phyloP scores from a whole-genome alignment of 2,113 vertebrate genomes.

The Microcebus griseorufus region DNA sequence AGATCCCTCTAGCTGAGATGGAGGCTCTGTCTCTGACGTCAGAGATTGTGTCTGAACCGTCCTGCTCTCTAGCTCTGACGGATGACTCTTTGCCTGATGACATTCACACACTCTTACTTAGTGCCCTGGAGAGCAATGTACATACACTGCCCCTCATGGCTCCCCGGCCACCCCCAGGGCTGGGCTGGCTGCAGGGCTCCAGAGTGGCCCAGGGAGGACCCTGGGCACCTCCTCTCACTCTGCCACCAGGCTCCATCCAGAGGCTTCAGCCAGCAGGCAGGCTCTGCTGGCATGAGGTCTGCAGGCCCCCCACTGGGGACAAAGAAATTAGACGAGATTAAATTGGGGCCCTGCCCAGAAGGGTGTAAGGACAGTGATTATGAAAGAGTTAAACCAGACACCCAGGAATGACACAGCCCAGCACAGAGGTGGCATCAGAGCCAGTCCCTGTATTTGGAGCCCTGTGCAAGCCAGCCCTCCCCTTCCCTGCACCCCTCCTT shows the following conservation, averaged over 20 bases:
- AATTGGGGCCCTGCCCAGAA: constrained; percentile 1
- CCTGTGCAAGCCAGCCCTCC: constrained; percentile 86
- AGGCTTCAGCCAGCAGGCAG: not conserved
- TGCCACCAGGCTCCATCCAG: not conserved
- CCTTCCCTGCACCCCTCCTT: constrained; percentile 26
- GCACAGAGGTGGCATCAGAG: constrained; percentile 23
- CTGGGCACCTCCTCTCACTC: not conserved
- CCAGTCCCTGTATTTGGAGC: constrained; percentile 84
- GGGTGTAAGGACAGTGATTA: not conserved
- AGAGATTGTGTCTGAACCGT: constrained; percentile 95
- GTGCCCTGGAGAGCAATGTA: constrained; percentile 98
- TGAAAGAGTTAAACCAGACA: not conserved
- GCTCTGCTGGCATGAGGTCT: not conserved
- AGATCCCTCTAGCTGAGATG: constrained; percentile 99
- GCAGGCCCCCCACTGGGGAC: not conserved
- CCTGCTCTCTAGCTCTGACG: constrained; percentile 98
- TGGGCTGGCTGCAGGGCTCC: constrained; percentile 85
- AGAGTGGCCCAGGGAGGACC: constrained; percentile 67
- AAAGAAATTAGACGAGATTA: constrained; percentile 22
- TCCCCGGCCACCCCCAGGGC: constrained; percentile 45
- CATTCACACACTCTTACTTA: constrained; percentile 96
- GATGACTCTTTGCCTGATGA: constrained; percentile 97
- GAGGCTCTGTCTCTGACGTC: constrained; percentile 99
- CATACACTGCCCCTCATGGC: constrained; percentile 84
- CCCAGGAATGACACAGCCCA: not conserved